Base-by-base conservation (phyloP, 1,140 invertebrate species). In the Hydropsyche tenuis region DNA sequence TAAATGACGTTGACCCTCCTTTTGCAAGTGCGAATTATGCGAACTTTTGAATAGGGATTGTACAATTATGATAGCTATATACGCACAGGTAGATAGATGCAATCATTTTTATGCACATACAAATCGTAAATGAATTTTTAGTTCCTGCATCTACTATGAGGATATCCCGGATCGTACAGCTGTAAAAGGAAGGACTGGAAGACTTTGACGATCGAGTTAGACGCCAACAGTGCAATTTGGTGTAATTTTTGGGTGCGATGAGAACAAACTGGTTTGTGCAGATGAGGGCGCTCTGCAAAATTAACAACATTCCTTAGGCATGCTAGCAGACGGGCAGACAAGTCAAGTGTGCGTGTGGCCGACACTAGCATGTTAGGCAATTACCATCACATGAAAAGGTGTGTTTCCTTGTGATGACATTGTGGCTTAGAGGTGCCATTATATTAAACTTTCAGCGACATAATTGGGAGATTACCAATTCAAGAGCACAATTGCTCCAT, bases 231-330 rank as follows among this genome's bases (percentile, higher is more conserved):
- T 69, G 69, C 65, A 77, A 77, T 77, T 77, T 77, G 75, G 46
- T 53, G 69, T 72, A 77, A 74, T 77, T 60, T 77, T 74, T 65
- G 68, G 72, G 73, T 73, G 75, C 69, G 75, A 53, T 5, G 16
- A 76, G 68, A 66, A 27, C 53, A 73, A 77, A 77, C 76, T 77
- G 76, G 76, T 77, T 77, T 71, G 25, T 37, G 45, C 43, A 56
- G 30, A 69, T 42, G 69, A 56, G 53, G 69, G 70, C 76, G 70
- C 70, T 22, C 69, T 69, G 68, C 46, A 51, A 68, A 73, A 77
- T 77, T 77, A 73, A 74, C 75, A 74, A 56, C 75, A 77, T 77
- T 77, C 75, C 75, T 60, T 16, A 53, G 45, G n/a, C 66, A 66
- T 64, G 68, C 73, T 65, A 14, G 5, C 63, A 53, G 60, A 63